Conservation (phyloP, 2,113 vertebrate genomes). For the Callionymus lyra region DNA sequence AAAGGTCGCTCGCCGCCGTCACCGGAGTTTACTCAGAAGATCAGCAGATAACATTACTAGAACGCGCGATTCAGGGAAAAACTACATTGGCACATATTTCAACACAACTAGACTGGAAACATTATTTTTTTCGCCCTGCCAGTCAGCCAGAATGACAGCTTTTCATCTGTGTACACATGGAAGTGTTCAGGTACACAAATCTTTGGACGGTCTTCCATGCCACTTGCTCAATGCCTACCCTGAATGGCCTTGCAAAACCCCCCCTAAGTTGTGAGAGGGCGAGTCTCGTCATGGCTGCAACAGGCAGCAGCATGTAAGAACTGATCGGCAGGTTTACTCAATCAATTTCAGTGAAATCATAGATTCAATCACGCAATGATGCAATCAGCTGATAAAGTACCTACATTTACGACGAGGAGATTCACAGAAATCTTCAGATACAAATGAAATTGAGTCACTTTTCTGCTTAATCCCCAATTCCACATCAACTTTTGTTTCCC, state of each 20-base stretch:
- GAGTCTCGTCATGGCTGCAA: conserved; percentile 17
- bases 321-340: conserved; percentile 17
- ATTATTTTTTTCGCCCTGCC: conserved; percentile 1
- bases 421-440: too few relatives aligned
- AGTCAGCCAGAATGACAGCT: neutral
- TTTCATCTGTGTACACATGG: neutral
- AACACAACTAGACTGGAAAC: conserved; percentile 8
- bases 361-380: conserved; percentile 6
- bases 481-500: too few relatives aligned
- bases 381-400: too few relatives aligned
- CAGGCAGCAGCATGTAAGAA: conserved; percentile 14
- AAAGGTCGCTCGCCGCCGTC: conserved; percentile 49
- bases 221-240: conserved; percentile 14
- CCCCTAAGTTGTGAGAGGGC: too few relatives aligned
- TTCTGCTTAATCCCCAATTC: too few relatives aligned
- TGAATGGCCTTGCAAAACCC: conserved; percentile 8
- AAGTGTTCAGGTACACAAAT: conserved; percentile 12
- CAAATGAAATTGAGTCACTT: too few relatives aligned
- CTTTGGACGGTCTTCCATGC: conserved; percentile 3
- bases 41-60: conserved; percentile 43
- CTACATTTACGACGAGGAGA: too few relatives aligned
- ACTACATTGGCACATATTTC: conserved; percentile 30
- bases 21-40: conserved; percentile 40
- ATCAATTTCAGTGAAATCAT: conserved; percentile 14
- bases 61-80: conserved; percentile 56